Percentiles rank a stretch among this genome's conserved stretches.
These are phyloP conservation scores for Sitta europaea DNA, from an alignment of 2,113 vertebrate species.

Conservation along the genomic window DNA sequence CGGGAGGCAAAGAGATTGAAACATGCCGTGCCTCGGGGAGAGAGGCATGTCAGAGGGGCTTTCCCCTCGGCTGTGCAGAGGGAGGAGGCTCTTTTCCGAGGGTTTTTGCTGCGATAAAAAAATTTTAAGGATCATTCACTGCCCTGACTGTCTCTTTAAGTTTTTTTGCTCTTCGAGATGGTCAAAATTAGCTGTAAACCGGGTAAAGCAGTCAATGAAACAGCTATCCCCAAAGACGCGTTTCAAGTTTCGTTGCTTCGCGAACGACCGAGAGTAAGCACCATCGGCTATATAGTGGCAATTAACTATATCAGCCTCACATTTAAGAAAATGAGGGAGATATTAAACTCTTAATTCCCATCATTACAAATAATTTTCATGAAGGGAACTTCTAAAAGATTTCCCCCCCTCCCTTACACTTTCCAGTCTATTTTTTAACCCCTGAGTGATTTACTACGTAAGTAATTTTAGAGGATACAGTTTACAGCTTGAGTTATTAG, in stretches of 20 bases:
- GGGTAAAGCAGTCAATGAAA: neutral
- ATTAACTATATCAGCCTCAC: conserved; percentile 35
- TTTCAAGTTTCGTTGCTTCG: neutral
- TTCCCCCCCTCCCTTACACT: conserved; percentile 17
- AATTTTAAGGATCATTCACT: neutral
- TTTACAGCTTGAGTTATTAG: conserved; percentile 82
- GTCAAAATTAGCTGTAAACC: neutral
- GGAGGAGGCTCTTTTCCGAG: neutral
- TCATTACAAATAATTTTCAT: conserved; percentile 54
- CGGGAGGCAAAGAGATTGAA: neutral
- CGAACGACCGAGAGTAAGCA: neutral
- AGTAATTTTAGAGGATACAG: conserved; percentile 79
- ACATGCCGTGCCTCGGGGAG: neutral
- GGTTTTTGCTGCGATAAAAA: neutral
- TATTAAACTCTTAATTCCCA: conserved; percentile 54
- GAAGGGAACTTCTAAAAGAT: conserved; percentile 31
- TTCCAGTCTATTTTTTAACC: conserved; percentile 65
- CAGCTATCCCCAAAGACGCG: neutral
- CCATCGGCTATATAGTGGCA: neutral
- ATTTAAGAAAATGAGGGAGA: conserved; percentile 15
- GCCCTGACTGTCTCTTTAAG: neutral
- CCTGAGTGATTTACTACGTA: conserved; percentile 74
- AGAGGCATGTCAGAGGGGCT: neutral
- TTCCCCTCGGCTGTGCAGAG: neutral
- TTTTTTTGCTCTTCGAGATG: neutral